These are phyloP conservation scores for Mimas tiliae DNA, from an alignment of 2,888 invertebrate genomes.

Conservation along the genomic window DNA sequence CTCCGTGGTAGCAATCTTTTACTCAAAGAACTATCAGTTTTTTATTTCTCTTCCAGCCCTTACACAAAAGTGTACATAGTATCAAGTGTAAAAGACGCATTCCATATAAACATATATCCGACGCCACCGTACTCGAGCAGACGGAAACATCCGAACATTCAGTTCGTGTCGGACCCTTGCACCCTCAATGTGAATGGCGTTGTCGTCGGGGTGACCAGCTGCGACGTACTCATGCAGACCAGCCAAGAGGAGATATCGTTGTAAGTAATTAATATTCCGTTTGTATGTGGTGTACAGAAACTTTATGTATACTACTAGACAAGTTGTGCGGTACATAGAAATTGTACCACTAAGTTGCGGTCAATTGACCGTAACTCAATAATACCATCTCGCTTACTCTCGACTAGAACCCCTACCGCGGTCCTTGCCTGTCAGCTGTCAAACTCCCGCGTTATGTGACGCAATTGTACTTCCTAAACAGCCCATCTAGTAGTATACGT, in stretches of 20 bases:
- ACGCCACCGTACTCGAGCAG: slow-evolving; percentile 89
- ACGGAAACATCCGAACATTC: slow-evolving; percentile 85
- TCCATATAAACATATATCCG: slow-evolving; percentile 92
- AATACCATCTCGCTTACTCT: too few species aligned
- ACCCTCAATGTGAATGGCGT: slow-evolving; percentile 91
- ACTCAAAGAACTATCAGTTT: background rate
- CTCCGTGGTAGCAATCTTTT: too few species aligned
- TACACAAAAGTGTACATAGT: slow-evolving; percentile 89
- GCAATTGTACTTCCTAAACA: too few species aligned
- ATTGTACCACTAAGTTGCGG: too few species aligned
- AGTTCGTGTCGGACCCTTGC: slow-evolving; percentile 92
- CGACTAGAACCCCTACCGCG: too few species aligned
- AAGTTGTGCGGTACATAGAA: too few species aligned
- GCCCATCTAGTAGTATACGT: too few species aligned
- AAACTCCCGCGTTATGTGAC: too few species aligned
- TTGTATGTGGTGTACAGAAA: background rate
- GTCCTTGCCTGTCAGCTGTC: too few species aligned
- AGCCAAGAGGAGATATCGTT: slow-evolving; percentile 90
- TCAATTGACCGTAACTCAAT: too few species aligned
- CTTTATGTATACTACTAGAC: too few species aligned
- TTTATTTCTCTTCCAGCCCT: slow-evolving; percentile 71
- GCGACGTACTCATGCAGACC: slow-evolving; percentile 93
- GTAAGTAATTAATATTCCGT: slow-evolving; percentile 73
- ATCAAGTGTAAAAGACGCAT: slow-evolving; percentile 90
- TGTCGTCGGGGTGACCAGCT: slow-evolving; percentile 91